A percentile compares a stretch with the other conserved stretches of the same genome.
Evolutionary conservation across 2,888 invertebrate species (phyloP).

Genomic region (Ennomos erosarius): DNA sequence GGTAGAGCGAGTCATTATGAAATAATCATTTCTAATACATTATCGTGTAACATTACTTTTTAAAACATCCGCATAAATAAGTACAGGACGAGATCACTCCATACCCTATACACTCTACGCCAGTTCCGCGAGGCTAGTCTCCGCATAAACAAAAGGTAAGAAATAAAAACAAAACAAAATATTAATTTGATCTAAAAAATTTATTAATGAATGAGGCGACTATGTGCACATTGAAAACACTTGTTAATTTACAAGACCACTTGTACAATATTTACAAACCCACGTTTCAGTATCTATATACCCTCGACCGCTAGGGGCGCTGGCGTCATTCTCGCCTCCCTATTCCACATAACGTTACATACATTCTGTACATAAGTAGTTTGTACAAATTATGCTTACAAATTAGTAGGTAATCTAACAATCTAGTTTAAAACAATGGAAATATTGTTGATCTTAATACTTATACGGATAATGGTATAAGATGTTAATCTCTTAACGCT

Average conservation of each 20-base stretch:
- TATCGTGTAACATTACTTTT: constrained; percentile 12
- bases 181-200: constrained; percentile 82
- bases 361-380: constrained; percentile 77
- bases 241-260: constrained; percentile 80
- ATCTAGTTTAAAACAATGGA: constrained; percentile 79
- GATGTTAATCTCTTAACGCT: constrained; percentile 76
- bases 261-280: constrained; percentile 81
- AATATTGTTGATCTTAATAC: constrained; percentile 83
- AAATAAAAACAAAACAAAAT: constrained; percentile 60
- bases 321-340: constrained; percentile 34
- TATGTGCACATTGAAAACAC: constrained; percentile 85
- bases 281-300: constrained; percentile 49
- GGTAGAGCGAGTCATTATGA: constrained; percentile 32
- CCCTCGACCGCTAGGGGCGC: constrained; percentile 34
- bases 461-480: constrained; percentile 81
- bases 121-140: constrained; percentile 35
- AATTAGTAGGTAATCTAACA: constrained; percentile 62
- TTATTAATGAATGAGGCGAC: constrained; percentile 85
- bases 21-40: constrained; percentile 16
- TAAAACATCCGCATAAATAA: constrained; percentile 10
- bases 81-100: constrained; percentile 7
- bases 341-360: constrained; percentile 54
- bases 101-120: constrained; percentile 27
- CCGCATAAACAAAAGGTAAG: constrained; percentile 37
- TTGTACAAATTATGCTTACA: constrained; percentile 79